Percentiles rank a stretch among this genome's conserved stretches.
Evolutionary conservation across 2,113 vertebrate species (phyloP).

Genomic region (Calonectris borealis): DNA sequence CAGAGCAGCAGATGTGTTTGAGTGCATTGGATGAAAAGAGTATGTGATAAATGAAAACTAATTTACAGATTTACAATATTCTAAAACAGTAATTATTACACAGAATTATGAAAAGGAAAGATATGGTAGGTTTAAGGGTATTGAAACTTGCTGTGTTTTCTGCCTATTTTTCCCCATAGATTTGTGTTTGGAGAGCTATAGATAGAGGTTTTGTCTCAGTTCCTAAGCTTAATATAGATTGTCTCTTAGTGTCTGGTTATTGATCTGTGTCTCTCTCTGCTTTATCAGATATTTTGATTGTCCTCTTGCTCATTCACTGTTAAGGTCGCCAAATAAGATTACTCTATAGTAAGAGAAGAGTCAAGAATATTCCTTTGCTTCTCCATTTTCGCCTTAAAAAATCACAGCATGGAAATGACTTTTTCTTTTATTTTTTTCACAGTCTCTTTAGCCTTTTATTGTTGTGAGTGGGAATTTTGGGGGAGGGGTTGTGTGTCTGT

Average conservation of each 20-base stretch:
- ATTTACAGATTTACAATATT: not conserved
- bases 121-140: not conserved
- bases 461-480: not conserved
- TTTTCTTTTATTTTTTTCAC: not conserved
- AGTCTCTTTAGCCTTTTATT: not conserved
- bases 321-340: not conserved
- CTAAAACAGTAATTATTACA: not conserved
- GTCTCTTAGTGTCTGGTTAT: not conserved
- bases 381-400: not conserved
- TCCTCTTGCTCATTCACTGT: not conserved
- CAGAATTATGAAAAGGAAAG: not conserved
- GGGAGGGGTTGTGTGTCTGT: not conserved
- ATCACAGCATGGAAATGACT: too few relatives aligned
- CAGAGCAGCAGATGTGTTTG: not conserved
- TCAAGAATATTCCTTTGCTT: not conserved
- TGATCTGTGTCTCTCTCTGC: not conserved
- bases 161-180: not conserved
- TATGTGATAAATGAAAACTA: not conserved
- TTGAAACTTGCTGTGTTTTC: not conserved
- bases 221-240: slow-evolving; percentile 22
- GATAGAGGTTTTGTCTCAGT: not conserved
- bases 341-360: not conserved
- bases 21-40: not conserved
- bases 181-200: not conserved
- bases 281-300: not conserved